A percentile compares a stretch with the other conserved stretches of the same genome.
phyloP scores from a whole-genome alignment of 2,888 invertebrate species.

The Bellardia pandia region DNA sequence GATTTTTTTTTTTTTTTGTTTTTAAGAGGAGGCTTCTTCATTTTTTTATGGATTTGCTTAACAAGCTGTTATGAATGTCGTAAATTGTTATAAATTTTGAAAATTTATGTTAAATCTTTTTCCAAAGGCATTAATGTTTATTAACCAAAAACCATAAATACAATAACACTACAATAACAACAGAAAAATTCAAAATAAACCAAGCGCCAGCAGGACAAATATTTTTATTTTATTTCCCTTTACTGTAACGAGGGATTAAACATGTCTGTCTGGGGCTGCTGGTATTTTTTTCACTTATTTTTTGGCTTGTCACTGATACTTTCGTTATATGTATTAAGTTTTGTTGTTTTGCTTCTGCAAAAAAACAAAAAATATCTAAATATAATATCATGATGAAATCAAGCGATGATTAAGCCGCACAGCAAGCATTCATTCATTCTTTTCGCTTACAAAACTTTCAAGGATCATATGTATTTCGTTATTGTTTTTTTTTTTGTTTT shows the following conservation, averaged over 20 bases:
- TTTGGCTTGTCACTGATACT: conserved; percentile 71
- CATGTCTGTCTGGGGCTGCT: conserved; percentile 70
- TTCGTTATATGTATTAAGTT: conserved; percentile 46
- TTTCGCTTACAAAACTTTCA: conserved; percentile 52
- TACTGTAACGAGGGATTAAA: conserved; percentile 54
- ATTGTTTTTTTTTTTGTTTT: neutral
- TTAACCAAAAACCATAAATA: conserved; percentile 63
- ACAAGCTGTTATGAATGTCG: conserved; percentile 75
- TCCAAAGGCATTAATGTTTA: conserved; percentile 65
- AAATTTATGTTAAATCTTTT: conserved; percentile 73
- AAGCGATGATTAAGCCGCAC: conserved; percentile 73
- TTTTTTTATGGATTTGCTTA: conserved; percentile 73
- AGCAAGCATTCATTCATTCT: conserved; percentile 62
- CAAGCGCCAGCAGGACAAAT: conserved; percentile 73
- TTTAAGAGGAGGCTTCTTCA: conserved; percentile 65
- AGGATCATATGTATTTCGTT: conserved; percentile 49
- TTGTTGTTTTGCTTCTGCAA: conserved; percentile 62
- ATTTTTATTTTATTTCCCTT: conserved; percentile 55
- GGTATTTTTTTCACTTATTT: conserved; percentile 62
- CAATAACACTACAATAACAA: conserved; percentile 16
- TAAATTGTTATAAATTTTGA: conserved; percentile 73
- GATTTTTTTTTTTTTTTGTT: neutral
- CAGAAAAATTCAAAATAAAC: conserved; percentile 34
- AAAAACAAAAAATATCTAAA: conserved; percentile 34
- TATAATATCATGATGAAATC: conserved; percentile 68